Percentiles rank a stretch among this genome's conserved stretches.
Evolutionary conservation across 2,888 invertebrate genomes (phyloP).

Genomic region (Antheraea assamensis): DNA sequence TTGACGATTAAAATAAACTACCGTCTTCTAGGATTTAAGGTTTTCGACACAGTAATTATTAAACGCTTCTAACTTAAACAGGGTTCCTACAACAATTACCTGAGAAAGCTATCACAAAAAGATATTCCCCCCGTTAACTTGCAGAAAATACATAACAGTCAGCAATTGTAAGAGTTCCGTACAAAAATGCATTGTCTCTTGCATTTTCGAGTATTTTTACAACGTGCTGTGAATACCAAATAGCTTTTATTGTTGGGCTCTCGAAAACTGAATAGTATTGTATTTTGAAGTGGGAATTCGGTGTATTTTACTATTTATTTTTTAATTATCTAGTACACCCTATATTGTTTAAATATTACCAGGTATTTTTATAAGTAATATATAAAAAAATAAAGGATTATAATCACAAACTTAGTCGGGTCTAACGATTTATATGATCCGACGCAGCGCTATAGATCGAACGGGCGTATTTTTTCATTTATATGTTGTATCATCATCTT

Average conservation of each 20-base stretch:
- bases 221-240: slow-evolving; percentile 22
- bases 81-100: slow-evolving; percentile 13
- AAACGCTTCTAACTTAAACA: background rate
- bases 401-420: background rate
- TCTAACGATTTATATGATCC: background rate
- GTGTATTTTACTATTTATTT: background rate
- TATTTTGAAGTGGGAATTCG: background rate
- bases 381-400: background rate
- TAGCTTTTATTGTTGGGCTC: slow-evolving; percentile 22
- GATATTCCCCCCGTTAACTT: slow-evolving; percentile 17
- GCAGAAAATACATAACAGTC: slow-evolving; percentile 14
- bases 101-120: slow-evolving; percentile 18
- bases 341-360: background rate
- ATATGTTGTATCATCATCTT: too few species aligned
- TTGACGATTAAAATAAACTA: too few species aligned
- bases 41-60: background rate
- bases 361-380: background rate
- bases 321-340: background rate
- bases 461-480: too few species aligned
- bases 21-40: background rate
- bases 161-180: slow-evolving; percentile 20
- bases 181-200: slow-evolving; percentile 40
- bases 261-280: slow-evolving; percentile 19
- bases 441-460: background rate
- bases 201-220: slow-evolving; percentile 34